A percentile compares a stretch with the other conserved stretches of the same genome.
Conservation (phyloP, 2,113 vertebrate genomes). For the Candoia aspera region DNA sequence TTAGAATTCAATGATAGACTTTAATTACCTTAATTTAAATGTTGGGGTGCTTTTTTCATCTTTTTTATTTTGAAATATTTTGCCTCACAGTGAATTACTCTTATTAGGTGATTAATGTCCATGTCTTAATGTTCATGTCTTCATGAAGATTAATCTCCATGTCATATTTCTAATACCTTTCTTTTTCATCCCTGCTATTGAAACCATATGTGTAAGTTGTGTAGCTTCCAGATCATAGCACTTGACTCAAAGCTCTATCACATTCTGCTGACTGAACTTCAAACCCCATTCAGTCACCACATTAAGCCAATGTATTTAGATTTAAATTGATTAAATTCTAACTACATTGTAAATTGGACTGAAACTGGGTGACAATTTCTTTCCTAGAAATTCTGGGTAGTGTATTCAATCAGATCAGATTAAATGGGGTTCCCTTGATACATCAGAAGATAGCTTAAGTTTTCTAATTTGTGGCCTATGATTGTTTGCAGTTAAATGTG, state of each 20-base stretch:
- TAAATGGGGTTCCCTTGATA: constrained; percentile 65
- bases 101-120: background rate
- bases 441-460: constrained; percentile 68
- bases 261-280: constrained; percentile 9
- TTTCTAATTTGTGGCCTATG: constrained; percentile 73
- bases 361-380: constrained; percentile 58
- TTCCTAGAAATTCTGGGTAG: constrained; percentile 60
- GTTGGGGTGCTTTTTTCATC: background rate
- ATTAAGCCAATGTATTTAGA: background rate
- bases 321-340: constrained; percentile 4
- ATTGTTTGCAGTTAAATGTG: constrained; percentile 69
- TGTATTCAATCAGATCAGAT: constrained; percentile 66
- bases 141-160: background rate
- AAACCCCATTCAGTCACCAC: constrained; percentile 6
- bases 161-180: constrained; percentile 16
- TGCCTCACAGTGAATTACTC: background rate
- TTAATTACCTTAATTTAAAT: background rate
- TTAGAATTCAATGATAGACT: background rate
- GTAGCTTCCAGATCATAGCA: background rate
- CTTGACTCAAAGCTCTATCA: constrained; percentile 6
- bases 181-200: background rate
- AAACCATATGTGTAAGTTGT: background rate
- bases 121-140: background rate
- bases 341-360: constrained; percentile 2
- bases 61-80: background rate